Evolutionary conservation across 1,140 invertebrate genomes (phyloP).

Genomic region (Cepaea nemoralis): DNA sequence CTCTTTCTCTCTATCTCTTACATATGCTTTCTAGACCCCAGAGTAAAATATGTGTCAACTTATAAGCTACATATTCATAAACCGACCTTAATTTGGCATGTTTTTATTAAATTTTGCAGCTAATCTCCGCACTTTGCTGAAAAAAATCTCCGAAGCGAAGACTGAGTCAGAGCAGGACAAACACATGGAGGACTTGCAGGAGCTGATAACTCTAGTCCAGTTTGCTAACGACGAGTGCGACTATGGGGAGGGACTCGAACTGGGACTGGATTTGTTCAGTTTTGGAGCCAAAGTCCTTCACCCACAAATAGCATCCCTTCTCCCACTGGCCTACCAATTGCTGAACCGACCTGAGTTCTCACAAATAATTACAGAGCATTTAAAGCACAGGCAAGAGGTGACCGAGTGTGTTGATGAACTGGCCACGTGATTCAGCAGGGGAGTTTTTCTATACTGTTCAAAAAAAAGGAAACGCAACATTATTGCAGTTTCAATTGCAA

Average conservation of each 20-base stretch:
- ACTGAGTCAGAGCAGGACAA: conserved; percentile 76
- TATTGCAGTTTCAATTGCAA: too few species aligned
- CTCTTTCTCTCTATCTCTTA: too few species aligned
- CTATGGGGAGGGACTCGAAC: conserved; percentile 90
- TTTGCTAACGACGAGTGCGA: conserved; percentile 95
- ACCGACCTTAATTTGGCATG: neutral
- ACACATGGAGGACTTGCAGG: conserved; percentile 78
- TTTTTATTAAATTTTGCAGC: conserved; percentile 70
- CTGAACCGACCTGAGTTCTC: conserved; percentile 81
- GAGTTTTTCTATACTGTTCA: too few species aligned
- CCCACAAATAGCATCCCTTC: conserved; percentile 76
- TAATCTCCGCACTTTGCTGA: conserved; percentile 81
- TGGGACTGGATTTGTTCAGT: conserved; percentile 87
- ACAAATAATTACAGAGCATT: conserved; percentile 81
- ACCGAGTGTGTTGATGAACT: conserved; percentile 35
- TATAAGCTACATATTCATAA: neutral
- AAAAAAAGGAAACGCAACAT: too few species aligned
- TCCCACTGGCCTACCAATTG: conserved; percentile 84
- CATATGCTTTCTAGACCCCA: too few species aligned
- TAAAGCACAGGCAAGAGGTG: conserved; percentile 73
- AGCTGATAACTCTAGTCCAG: conserved; percentile 75
- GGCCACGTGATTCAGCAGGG: neutral
- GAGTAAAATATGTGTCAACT: too few species aligned
- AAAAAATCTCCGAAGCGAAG: conserved; percentile 77
- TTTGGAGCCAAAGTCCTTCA: conserved; percentile 77